phyloP scores from a whole-genome alignment of 1,140 invertebrate genomes.

The Hylyphantes graminicola region DNA sequence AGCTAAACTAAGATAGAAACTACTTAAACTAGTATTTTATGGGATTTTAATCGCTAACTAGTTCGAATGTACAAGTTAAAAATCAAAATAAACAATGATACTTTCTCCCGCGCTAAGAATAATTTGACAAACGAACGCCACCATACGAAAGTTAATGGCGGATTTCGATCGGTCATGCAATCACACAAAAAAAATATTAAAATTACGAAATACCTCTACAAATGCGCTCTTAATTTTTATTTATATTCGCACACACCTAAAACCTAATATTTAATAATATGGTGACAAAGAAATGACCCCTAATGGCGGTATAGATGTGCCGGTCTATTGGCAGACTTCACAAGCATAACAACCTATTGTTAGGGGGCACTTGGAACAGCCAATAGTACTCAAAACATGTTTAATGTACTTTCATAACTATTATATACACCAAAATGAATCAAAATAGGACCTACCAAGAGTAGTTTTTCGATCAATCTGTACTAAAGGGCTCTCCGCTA shows the following conservation, averaged over 20 bases:
- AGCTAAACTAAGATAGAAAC: no score
- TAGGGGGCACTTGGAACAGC: neutral
- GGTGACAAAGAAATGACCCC: neutral
- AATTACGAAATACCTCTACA: neutral
- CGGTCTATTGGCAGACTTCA: slow-evolving; percentile 13
- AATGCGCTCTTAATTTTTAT: no score
- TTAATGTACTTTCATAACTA: no score
- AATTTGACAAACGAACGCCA: slow-evolving; percentile 49
- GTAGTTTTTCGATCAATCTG: no score
- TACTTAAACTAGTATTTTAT: no score
- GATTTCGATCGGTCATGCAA: slow-evolving; percentile 40
- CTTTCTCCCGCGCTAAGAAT: slow-evolving; percentile 42
- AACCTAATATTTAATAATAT: no score
- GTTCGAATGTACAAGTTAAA: neutral
- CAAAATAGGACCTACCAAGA: no score
- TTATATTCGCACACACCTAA: no score
- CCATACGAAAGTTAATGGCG: slow-evolving; percentile 49
- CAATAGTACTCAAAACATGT: no score
- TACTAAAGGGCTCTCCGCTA: neutral
- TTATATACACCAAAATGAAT: no score
- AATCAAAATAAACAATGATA: slow-evolving; percentile 7
- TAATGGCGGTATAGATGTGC: slow-evolving; percentile 35
- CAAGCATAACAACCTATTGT: slow-evolving; percentile 26
- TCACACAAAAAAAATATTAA: slow-evolving; percentile 12
- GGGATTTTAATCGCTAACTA: neutral